Base-by-base conservation (phyloP, 2,888 invertebrate species). In the Chaitophorus viminalis region DNA sequence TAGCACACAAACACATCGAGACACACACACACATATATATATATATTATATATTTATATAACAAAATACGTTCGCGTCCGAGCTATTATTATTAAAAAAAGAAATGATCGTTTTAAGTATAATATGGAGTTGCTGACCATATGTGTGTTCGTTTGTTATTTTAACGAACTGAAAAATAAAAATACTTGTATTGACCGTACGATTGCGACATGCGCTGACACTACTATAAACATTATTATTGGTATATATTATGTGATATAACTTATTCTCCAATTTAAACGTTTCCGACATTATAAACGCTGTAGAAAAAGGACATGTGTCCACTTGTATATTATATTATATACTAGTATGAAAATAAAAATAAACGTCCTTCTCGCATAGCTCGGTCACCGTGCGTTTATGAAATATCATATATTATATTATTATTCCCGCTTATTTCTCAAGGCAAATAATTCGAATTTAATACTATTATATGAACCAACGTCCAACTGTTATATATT, bases 91-190 rank as follows among this genome's bases (percentile, higher is more conserved):
- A 68, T 29, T 68, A 68, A 68, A 65, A 25, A 68, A 14, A 68
- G n/a, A 79, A 79, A 65, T 29, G 36, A 65, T 65, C 65, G n/a
- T n/a, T 5, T 36, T n/a, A n/a, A 68, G 29, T n/a, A 60, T 79
- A 79, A 60, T 79, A 79, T 65, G 36, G 79, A 65, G 79, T 39
- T 36, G 79, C 65, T 79, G 79, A 65, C 79, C 79, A 79, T n/a
- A n/a, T 65, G 65, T 65, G n/a, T 79, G 79, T 79, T 17, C 14
- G 77, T 54, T 52, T 31, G 52, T 77, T 25, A 77, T 77, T 77
- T 77, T 77, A 77, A 77, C 77, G 77, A 77, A 77, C 77, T 77
- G 31, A 77, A 77, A 65, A 77, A 77, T 54, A 54, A 31, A 52
- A 31, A 52, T 29, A 31, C 77, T 52, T 52, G 31, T 25, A 77